Base-by-base conservation (phyloP, 2,797 vertebrate species). In the Lepilemur ruficaudatus region DNA sequence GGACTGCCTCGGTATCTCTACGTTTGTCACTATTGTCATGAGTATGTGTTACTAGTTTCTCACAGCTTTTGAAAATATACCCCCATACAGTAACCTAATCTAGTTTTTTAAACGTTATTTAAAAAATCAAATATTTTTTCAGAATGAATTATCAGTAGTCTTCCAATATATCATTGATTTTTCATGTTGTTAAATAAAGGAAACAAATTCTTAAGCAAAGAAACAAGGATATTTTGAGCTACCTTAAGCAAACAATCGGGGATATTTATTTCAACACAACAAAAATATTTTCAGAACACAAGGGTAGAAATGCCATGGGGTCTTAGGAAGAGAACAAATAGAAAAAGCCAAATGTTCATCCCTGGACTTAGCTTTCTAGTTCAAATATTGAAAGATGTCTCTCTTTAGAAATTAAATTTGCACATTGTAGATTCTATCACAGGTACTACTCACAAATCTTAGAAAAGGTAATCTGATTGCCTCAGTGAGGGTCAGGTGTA, bases 21-120 rank as follows among this genome's bases (percentile, higher is more conserved):
- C 4, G n/a, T 98, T 50, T 98, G 98, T 69, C 98, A 98, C 2
- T 98, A 98, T 28, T 98, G 96, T 35, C 98, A 97, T 41, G 94
- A 92, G 98, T 98, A 98, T 7, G 98, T 98, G 89, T 96, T 65
- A n/a, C 65, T 55, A 22, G 18, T 69, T 87, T 90, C 61, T 67
- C 32, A 57, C 38, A 18, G 7, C 0, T 80, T 73, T 79, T 43
- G 72, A 43, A 79, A 80, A 70, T 65, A 0, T 28, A 63, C 28
- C 22, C 43, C 23, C 30, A 15, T 92, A n/a, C 46, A 11, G 46
- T n/a, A 61, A 43, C 17, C 41, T 83, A 59, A 35, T 46, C 35
- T 81, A 70, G n/a, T 46, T 38, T 89, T 59, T 75, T 5, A 83
- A 91, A n/a, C 9, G n/a, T 73, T 63, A 46, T 7, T 30, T 79